Percentiles rank a stretch among this genome's conserved stretches.
Conservation (phyloP, 2,797 vertebrate genomes). For the Sorex maritimensis region DNA sequence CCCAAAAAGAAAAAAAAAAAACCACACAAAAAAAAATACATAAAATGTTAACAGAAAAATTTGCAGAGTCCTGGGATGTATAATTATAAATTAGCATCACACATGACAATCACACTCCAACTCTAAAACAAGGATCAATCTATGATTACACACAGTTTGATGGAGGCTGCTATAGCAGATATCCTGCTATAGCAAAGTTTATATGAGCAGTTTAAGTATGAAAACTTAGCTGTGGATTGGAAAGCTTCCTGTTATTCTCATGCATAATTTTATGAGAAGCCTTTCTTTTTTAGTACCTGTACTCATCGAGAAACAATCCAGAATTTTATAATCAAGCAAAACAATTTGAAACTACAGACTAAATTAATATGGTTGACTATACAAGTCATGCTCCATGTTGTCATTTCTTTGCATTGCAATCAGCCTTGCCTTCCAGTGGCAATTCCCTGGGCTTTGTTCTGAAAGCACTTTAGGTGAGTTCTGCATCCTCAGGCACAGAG, state of each 20-base stretch:
- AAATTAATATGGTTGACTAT: constrained; percentile 31
- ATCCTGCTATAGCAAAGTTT: constrained; percentile 25
- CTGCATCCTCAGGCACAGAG: background rate
- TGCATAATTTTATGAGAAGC: background rate
- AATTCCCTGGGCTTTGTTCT: background rate
- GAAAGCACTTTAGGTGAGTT: background rate
- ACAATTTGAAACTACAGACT: constrained; percentile 61
- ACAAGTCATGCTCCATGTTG: background rate
- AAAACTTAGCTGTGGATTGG: background rate
- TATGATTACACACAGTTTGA: background rate
- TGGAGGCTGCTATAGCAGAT: background rate
- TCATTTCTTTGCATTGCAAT: background rate
- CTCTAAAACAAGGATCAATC: background rate
- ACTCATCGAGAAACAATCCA: constrained; percentile 42
- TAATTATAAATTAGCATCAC: background rate
- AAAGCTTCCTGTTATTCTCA: background rate
- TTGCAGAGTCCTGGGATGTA: background rate
- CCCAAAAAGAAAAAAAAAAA: too few relatives aligned
- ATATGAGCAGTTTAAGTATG: background rate
- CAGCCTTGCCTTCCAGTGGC: background rate
- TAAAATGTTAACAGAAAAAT: background rate
- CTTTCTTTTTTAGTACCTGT: constrained; percentile 41
- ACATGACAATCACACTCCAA: background rate
- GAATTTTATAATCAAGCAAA: constrained; percentile 72
- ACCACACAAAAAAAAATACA: too few relatives aligned